Conservation (phyloP, 2,113 vertebrate genomes). For the human (Homo sapiens) region DNA sequence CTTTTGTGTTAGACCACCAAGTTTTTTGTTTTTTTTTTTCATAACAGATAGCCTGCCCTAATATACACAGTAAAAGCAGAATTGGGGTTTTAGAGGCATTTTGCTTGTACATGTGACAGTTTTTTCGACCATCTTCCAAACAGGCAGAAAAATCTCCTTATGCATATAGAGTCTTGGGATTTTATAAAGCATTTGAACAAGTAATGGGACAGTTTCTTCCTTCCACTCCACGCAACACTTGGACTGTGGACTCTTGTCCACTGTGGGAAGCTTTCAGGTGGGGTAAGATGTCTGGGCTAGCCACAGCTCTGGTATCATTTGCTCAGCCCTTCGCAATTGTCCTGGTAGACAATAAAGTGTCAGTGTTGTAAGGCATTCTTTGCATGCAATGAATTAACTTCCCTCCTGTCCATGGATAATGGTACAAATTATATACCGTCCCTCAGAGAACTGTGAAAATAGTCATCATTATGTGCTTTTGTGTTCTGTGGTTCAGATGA, state of each 20-base stretch:
- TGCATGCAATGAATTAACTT: background rate
- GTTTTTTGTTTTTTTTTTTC: background rate
- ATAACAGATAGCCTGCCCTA: background rate
- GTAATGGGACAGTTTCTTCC: background rate
- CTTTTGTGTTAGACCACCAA: background rate
- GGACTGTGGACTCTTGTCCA: background rate
- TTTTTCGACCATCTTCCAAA: background rate
- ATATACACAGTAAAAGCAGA: background rate
- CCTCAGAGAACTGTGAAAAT: background rate
- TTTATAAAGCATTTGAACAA: background rate
- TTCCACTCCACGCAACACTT: background rate
- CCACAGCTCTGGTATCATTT: background rate
- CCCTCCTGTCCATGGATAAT: background rate
- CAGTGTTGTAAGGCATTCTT: background rate
- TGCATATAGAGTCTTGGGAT: background rate
- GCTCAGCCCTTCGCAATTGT: background rate
- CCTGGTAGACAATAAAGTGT: background rate
- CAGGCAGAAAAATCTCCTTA: background rate
- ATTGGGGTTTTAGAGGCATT: background rate
- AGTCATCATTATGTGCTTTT: background rate
- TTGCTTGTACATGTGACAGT: background rate
- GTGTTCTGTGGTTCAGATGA: background rate
- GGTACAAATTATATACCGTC: background rate
- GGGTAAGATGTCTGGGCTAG: background rate
- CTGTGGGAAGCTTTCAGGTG: background rate